Evolutionary conservation across 2,797 vertebrate genomes (phyloP), one percentile per base, ranked within the genome.

Genomic region (Poecilia picta): DNA sequence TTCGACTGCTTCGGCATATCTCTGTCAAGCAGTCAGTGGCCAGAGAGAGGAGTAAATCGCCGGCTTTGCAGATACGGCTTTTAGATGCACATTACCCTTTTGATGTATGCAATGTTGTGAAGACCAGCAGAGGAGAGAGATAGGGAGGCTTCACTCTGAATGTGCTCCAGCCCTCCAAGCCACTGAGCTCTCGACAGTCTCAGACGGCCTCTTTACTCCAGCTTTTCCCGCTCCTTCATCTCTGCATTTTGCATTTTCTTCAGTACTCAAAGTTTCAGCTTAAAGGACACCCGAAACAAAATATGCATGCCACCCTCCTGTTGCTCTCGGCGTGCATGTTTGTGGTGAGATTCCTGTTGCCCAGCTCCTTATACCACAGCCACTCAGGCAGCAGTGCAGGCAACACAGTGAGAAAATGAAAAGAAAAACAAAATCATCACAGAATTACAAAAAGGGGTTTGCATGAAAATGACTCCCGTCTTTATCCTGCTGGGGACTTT

Each of bases 361-460:
- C 72, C 73, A 72, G 77, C 75, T 83, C 82, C 83, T 59, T 47
- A 18, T 57, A 70, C 75, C 28, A 64, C 80, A 83, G 82, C 87
- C 87, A 88, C 72, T 72, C 81, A 88, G 80, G 86, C 81, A 59
- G 39, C 28, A 75, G 39, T 33, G 79, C 73, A 78, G 79, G 77
- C 33, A 5, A 78, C 72, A 79, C 75, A 77, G 80, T 62, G 82
- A 83, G 79, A 59, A 13, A n/a, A n/a, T 8, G 4, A 57, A 59
- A 28, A 28, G 12, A 28, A n/a, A 1, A 80, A 83, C 45, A 82
- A 82, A 84, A 83, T 85, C 83, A 83, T 89, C 73, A 90, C 73
- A 90, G 57, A 80, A 85, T 80, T 80, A 86, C 82, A 90, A 90
- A 89, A 16, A 79, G 75, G 79, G 79, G 53, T 72, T 20, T 0